Conservation (phyloP, 2,797 vertebrate genomes). For the Sparus aurata region DNA sequence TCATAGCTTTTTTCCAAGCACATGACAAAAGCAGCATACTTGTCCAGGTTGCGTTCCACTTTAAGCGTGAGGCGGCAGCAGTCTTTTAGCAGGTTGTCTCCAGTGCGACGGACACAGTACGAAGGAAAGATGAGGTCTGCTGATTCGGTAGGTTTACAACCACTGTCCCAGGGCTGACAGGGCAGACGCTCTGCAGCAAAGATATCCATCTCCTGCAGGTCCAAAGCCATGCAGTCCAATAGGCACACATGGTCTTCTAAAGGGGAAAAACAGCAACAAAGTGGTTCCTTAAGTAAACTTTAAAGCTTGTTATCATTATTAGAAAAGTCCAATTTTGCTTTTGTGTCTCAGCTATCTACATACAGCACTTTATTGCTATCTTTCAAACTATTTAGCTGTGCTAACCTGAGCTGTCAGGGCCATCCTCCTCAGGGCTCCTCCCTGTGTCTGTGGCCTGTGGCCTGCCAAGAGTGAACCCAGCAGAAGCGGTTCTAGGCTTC, state of each 20-base stretch:
- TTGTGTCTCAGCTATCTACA: background rate
- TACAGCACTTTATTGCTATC: background rate
- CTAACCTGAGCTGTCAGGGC: constrained; percentile 82
- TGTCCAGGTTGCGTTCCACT: constrained; percentile 97
- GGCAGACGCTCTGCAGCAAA: constrained; percentile 91
- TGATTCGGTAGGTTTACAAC: constrained; percentile 66
- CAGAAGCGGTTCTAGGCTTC: constrained; percentile 38
- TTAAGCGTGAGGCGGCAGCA: constrained; percentile 92
- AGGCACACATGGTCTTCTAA: constrained; percentile 92
- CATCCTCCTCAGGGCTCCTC: constrained; percentile 42
- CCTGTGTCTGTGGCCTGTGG: constrained; percentile 47
- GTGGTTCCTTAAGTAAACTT: background rate
- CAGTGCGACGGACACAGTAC: constrained; percentile 90
- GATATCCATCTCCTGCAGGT: constrained; percentile 97
- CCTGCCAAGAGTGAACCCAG: constrained; percentile 69
- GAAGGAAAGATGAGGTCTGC: constrained; percentile 92
- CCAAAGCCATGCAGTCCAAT: constrained; percentile 94
- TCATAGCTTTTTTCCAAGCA: background rate
- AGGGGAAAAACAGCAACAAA: background rate
- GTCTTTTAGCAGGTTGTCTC: constrained; percentile 92
- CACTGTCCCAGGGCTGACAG: constrained; percentile 78
- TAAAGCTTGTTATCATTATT: background rate
- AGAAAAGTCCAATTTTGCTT: background rate
- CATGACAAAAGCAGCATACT: constrained; percentile 75
- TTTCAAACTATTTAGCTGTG: background rate